Conservation (phyloP, 1,140 invertebrate genomes). For the Anastatus disparis region DNA sequence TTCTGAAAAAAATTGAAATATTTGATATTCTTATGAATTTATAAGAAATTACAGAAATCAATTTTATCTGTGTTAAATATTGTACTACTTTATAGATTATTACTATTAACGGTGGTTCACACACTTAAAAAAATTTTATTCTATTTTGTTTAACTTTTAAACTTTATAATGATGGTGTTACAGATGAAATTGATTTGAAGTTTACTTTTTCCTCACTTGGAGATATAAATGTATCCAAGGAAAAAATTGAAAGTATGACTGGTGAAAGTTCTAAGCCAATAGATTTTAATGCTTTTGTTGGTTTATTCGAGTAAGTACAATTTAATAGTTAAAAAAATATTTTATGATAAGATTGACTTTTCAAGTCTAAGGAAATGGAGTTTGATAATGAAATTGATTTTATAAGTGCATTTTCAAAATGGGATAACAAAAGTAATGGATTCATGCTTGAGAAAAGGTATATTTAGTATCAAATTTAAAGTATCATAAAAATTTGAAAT, state of each 20-base stretch:
- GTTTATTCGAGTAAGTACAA: slow-evolving; percentile 64
- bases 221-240: slow-evolving; percentile 65
- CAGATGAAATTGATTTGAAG: slow-evolving; percentile 70
- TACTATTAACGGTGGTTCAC: too few relatives aligned
- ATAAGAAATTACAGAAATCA: too few relatives aligned
- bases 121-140: too few relatives aligned
- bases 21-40: too few relatives aligned
- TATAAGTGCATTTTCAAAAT: slow-evolving; percentile 70
- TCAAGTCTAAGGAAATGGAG: slow-evolving; percentile 66
- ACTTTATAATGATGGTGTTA: slow-evolving; percentile 71
- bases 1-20: too few relatives aligned
- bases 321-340: neutral
- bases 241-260: slow-evolving; percentile 70
- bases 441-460: slow-evolving; percentile 71
- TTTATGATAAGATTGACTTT: too few relatives aligned
- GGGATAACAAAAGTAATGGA: slow-evolving; percentile 71
- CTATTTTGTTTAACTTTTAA: too few relatives aligned
- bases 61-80: too few relatives aligned
- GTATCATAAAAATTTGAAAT: neutral
- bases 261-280: slow-evolving; percentile 70
- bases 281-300: slow-evolving; percentile 72
- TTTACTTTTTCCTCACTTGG: slow-evolving; percentile 70
- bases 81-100: too few relatives aligned
- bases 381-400: too few relatives aligned
- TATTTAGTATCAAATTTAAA: neutral